phyloP scores from a whole-genome alignment of 92 coral and sea anemone genomes.

The Porites divaricata region DNA sequence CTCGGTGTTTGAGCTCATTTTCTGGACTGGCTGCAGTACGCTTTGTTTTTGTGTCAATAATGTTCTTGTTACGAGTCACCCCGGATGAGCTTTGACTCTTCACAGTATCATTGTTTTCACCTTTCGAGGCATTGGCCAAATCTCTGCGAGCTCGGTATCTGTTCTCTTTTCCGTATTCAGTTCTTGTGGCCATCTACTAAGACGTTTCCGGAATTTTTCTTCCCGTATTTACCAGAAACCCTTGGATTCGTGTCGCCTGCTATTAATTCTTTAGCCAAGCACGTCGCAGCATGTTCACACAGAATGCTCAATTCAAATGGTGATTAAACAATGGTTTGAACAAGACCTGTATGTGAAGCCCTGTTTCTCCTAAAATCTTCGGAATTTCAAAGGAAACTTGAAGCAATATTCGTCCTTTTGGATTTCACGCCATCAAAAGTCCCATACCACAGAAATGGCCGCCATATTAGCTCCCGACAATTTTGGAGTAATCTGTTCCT shows the following conservation, averaged over 20 bases:
- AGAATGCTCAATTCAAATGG: neutral
- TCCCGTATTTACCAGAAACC: constrained; percentile 10
- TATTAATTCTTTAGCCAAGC: constrained; percentile 4
- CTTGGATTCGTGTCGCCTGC: neutral
- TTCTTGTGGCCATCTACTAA: constrained; percentile 64
- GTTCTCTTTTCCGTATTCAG: constrained; percentile 57
- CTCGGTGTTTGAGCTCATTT: constrained; percentile 42
- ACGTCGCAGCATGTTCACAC: neutral
- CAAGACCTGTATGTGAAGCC: neutral
- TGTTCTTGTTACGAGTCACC: constrained; percentile 40
- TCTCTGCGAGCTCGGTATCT: constrained; percentile 61
- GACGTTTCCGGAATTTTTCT: constrained; percentile 38
- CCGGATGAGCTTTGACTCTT: constrained; percentile 40
- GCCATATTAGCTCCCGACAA: constrained; percentile 1
- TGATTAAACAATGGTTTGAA: neutral
- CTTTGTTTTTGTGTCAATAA: constrained; percentile 61
- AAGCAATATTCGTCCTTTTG: constrained; percentile 26
- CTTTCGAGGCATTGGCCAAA: constrained; percentile 42
- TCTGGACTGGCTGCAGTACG: constrained; percentile 50
- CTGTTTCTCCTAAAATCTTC: neutral
- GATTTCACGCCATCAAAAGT: constrained; percentile 34
- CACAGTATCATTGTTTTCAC: constrained; percentile 28
- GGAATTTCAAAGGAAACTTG: constrained; percentile 3
- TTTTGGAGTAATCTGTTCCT: constrained; percentile 2
- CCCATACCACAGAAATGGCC: constrained; percentile 36